Evolutionary conservation across 2,113 vertebrate species (phyloP), one percentile per base, ranked within the genome.

Genomic region (Melanocharis versteri): DNA sequence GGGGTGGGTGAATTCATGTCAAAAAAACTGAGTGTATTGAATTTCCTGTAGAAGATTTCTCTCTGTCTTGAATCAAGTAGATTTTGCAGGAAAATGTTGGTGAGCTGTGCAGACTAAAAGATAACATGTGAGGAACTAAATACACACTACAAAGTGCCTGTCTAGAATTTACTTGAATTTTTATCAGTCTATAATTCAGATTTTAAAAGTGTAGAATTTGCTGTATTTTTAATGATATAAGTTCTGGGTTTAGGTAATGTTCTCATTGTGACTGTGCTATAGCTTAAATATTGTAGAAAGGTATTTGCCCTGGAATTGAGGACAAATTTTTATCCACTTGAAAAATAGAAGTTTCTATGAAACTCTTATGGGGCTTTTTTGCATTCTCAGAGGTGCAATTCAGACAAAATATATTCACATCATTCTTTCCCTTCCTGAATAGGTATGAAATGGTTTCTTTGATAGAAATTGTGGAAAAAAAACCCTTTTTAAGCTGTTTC

Each of bases 1-100:
- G 8, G 9, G 1, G 1, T 42, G 20, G 11, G 2, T 56, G 7
- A 37, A 31, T 45, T 31, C 2, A 5, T 16, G 9, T 30, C 58
- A 45, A 40, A 37, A 22, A 40, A 53, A 15, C 6, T 11, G 16
- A 42, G 1, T 33, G 4, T 20, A 24, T 39, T 64, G 6, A 77
- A 37, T 64, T 81, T 35, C 27, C n/a, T 33, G 23, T 17, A 22
- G 40, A 73, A n/a, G 22, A 39, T 64, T 80, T 37, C 5, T 18
- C 28, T 44, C 35, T 61, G 6, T 10, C 7, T 76, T 42, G 33
- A 56, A 60, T 50, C 33, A 39, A 17, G 3, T 39, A 6, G 24
- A 33, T 65, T 73, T 83, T 54, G 27, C 13, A 80, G 30, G 23
- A 48, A 61, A 57, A 53, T 40, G 50, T 5, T 42, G 21, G 18